phyloP scores from a whole-genome alignment of 2,113 vertebrate genomes.

The Vireo altiloquus region DNA sequence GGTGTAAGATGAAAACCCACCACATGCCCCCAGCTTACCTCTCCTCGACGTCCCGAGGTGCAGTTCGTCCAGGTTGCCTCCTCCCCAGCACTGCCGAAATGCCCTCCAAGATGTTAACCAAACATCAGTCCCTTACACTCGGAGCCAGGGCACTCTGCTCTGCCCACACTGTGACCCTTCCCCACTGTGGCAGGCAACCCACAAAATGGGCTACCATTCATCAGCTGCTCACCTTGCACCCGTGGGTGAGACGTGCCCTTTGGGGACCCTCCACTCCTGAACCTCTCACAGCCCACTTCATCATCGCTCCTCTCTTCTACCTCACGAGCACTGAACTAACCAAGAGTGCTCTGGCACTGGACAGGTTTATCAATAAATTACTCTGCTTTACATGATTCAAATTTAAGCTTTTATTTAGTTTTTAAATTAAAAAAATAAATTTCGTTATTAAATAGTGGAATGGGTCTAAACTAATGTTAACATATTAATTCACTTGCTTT shows the following conservation, averaged over 20 bases:
- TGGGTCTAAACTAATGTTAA: constrained; percentile 77
- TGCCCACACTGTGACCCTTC: neutral
- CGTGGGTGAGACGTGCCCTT: neutral
- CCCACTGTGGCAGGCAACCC: neutral
- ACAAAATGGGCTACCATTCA: neutral
- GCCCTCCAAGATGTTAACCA: neutral
- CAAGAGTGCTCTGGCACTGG: neutral
- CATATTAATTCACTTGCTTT: constrained; percentile 71
- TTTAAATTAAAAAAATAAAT: constrained; percentile 89
- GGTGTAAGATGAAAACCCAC: neutral
- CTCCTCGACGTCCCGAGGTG: fast-evolving
- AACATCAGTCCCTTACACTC: neutral
- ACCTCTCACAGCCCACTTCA: neutral
- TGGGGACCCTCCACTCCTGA: fast-evolving
- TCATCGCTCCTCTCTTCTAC: neutral
- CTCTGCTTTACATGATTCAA: constrained; percentile 77
- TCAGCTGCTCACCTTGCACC: neutral
- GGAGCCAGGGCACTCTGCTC: neutral
- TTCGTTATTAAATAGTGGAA: constrained; percentile 86
- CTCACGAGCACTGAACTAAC: neutral
- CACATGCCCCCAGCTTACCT: neutral
- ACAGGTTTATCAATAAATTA: constrained; percentile 67
- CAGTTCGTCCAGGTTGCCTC: neutral
- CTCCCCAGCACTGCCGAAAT: neutral
- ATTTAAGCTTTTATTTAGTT: constrained; percentile 82